Evolutionary conservation across 2,113 vertebrate species (phyloP), one percentile per base, ranked within the genome.

Genomic region (Toxotes chatareus): DNA sequence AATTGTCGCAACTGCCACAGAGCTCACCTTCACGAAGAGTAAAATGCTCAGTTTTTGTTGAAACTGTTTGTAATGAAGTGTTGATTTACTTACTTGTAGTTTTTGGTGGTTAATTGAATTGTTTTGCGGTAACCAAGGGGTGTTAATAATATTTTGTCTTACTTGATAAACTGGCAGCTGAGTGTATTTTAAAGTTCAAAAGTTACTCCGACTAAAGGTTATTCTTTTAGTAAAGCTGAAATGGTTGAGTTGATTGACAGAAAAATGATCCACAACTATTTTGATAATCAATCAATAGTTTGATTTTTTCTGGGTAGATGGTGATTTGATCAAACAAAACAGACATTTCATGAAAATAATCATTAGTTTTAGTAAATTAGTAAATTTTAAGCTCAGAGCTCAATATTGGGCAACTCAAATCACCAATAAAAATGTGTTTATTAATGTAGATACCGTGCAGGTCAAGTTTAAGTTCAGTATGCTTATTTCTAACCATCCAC

Each of bases 401-500:
- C 17, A 49, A 12, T 53, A 38, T 23, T 80, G 38, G 12, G 34
- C 4, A 23, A 34, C 57, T 31, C 46, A 19, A 63, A 42, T 69
- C 40, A 27, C 27, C 27, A 51, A 16, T 61, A 27, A n/a, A 16
- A 2, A 65, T 27, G 21, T 56, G 36, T 44, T 38, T 9, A 8
- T 62, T 36, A 44, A 14, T 59, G 13, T 31, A 36, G 16, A 12
- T 67, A 21, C 38, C 38, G 5, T 36, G 36, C 38, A 55, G 14
- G 23, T 32, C 31, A 36, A 46, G 56, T 63, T 53, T 47, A 4
- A 47, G 46, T n/a, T 23, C 34, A 63, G 47, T 34, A 16, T 69
- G 38, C 21, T 32, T 27, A 31, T 77, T 47, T 73, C 73, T 49
- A 76, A 67, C 67, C 38, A 44, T 49, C 59, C 76, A 78, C 42